A percentile compares a stretch with the other conserved stretches of the same genome.
These are phyloP conservation scores for Plemyria rubiginata DNA, from an alignment of 2,888 invertebrate genomes.

Conservation along the genomic window DNA sequence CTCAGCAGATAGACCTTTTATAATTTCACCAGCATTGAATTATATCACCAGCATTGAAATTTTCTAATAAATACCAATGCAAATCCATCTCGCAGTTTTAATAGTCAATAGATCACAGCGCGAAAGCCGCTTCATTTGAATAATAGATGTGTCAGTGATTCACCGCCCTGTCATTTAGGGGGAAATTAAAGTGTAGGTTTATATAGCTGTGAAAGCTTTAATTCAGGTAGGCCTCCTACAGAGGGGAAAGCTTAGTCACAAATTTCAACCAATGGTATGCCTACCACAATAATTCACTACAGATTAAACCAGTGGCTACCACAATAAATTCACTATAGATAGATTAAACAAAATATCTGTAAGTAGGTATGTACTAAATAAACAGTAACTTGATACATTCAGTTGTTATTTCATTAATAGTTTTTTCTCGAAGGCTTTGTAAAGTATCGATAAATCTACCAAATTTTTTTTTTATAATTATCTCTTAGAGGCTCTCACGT, in stretches of 20 bases:
- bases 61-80: constrained; percentile 24
- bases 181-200: constrained; percentile 41
- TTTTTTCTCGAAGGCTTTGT: no score
- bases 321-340: no score
- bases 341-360: neutral
- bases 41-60: constrained; percentile 17
- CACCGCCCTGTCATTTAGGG: constrained; percentile 64
- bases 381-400: no score
- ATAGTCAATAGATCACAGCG: constrained; percentile 44
- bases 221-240: constrained; percentile 4
- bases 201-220: constrained; percentile 24
- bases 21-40: constrained; percentile 21
- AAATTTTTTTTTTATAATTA: no score
- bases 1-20: constrained; percentile 12
- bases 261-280: no score
- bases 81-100: constrained; percentile 21
- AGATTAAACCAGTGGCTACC: no score
- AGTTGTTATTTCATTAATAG: no score
- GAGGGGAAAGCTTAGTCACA: constrained; percentile 1
- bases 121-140: constrained; percentile 55
- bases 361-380: no score
- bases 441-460: no score
- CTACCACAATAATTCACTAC: no score
- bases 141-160: constrained; percentile 45
- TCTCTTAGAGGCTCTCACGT: no score